Base-by-base conservation (phyloP, 1,140 invertebrate species). In the Gonioctena quinquepunctata region DNA sequence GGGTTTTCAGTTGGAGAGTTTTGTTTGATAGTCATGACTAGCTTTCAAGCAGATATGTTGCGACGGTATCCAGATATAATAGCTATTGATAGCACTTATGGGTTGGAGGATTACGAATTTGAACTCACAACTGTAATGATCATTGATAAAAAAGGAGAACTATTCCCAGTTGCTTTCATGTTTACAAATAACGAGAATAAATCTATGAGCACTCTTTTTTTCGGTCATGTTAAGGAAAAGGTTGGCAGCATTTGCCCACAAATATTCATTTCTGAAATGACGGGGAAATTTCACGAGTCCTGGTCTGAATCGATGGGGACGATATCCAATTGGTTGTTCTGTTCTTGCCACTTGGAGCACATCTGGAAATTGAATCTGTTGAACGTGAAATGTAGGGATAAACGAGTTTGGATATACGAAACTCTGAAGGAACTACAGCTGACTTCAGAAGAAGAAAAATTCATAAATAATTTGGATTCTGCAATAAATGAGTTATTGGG, bases 1-100 rank as follows among this genome's bases (percentile, higher is more conserved):
- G 13, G 57, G 11, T 16, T 25, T 23, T 60, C 21, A 54, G 0
- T 19, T 6, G 21, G 19, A 0, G 69, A 76, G 63, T 76, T 71
- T 69, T 62, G 69, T 48, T 56, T 76, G 18, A 33, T 73, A n/a
- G 48, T 75, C 7, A 74, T 72, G 69, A 76, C 68, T 25, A 26
- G 66, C 23, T 66, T 48, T 11, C 74, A 76, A 66, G 48, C 42
- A 61, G 19, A 26, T 13, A 69, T 75, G 66, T 26, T 75, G 23
- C 22, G 64, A 48, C 26, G 66, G 23, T 76, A 26, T 60, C 65
- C n/a, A 19, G 66, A 76, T 27, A 64, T 66, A 69, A 57, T 76
- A n/a, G 21, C 52, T n/a, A 64, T 77, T 11, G 76, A 77, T 49
- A 52, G 71, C 13, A 77, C 74, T n/a, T 71, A 77, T 71, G 73